These are phyloP conservation scores for Holothuria glaberrima DNA, from an alignment of 35 echinoderm and acorn worm species.

Conservation along the genomic window DNA sequence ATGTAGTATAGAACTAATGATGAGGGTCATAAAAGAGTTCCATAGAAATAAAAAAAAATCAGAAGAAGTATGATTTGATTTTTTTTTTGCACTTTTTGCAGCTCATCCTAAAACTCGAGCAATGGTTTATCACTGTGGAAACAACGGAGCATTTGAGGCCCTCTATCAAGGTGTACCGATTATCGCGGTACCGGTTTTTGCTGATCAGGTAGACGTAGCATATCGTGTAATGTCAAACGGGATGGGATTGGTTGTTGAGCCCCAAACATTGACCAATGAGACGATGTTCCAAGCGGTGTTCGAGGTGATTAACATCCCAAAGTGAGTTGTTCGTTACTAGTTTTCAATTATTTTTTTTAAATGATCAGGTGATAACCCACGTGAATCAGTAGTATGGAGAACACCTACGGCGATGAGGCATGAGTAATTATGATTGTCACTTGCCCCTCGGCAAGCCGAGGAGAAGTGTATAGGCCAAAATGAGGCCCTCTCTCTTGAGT, in stretches of 20 bases:
- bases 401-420: too few relatives aligned
- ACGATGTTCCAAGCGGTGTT: background rate
- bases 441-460: background rate
- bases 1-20: background rate
- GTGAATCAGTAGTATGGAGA: too few relatives aligned
- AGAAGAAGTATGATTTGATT: background rate
- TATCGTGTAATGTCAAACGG: conserved; percentile 33
- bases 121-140: conserved; percentile 2
- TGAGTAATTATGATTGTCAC: too few relatives aligned
- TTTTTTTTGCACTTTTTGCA: background rate
- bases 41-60: background rate
- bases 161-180: conserved; percentile 58
- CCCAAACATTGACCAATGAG: conserved; percentile 9
- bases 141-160: conserved; percentile 22
- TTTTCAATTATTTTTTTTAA: background rate
- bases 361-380: background rate
- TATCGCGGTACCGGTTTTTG: conserved; percentile 42
- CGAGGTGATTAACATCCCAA: conserved; percentile 5
- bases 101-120: conserved; percentile 24
- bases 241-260: conserved; percentile 37
- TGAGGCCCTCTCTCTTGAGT: too few relatives aligned
- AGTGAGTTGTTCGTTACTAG: conserved; percentile 28
- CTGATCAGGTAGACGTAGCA: conserved; percentile 45
- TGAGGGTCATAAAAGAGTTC: background rate
- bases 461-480: background rate